Conservation (phyloP, 2,888 invertebrate species). For the Phyllotreta striolata region DNA sequence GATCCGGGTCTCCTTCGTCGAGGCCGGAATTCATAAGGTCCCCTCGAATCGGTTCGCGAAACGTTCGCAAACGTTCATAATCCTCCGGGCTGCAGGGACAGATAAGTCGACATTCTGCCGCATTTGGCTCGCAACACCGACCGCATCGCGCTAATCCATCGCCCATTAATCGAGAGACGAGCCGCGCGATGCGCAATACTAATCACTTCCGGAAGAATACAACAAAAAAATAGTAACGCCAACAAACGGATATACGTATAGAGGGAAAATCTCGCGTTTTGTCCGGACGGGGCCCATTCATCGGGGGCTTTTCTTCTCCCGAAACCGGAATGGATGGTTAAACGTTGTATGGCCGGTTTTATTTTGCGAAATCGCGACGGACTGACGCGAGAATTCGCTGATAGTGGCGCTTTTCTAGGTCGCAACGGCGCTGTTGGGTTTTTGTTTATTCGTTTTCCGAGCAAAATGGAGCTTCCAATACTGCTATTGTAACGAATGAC, state of each 20-base stretch:
- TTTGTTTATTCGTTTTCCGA: neutral
- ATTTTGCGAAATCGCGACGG: constrained; percentile 1
- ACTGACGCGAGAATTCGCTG: neutral
- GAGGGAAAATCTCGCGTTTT: constrained; percentile 43
- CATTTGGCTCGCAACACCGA: constrained; percentile 38
- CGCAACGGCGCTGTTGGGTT: neutral
- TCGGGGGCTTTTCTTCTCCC: constrained; percentile 39
- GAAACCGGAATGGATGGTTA: constrained; percentile 18
- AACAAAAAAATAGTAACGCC: too few relatives aligned
- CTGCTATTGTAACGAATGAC: too few relatives aligned
- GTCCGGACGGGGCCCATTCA: constrained; percentile 39
- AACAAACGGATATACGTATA: constrained; percentile 42
- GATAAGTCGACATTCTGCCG: constrained; percentile 38
- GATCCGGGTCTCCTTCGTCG: too few relatives aligned
- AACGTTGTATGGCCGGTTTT: constrained; percentile 13
- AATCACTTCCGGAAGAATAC: constrained; percentile 44
- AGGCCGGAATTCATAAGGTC: too few relatives aligned
- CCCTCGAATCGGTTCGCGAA: neutral
- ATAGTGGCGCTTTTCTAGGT: constrained; percentile 5
- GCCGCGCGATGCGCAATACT: constrained; percentile 45
- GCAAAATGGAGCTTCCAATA: neutral
- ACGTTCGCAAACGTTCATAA: constrained; percentile 23
- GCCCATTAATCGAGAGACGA: constrained; percentile 46
- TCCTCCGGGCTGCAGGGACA: constrained; percentile 32
- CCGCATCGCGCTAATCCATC: constrained; percentile 49